Percentiles rank a stretch among this genome's conserved stretches.
Evolutionary conservation across 2,797 vertebrate species (phyloP).

Genomic region (Spondyliosoma cantharus): DNA sequence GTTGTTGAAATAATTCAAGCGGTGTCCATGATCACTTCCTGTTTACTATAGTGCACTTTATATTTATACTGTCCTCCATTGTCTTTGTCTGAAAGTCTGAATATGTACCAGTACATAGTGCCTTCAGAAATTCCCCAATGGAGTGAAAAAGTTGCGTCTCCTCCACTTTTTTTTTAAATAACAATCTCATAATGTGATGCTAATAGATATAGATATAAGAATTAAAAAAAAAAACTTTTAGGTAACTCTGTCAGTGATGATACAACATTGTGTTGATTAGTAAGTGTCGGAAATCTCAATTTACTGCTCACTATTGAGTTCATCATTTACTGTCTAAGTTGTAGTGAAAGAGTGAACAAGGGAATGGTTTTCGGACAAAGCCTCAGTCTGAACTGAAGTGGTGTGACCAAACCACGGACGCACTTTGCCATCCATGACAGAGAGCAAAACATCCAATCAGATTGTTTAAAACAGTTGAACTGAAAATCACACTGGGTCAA

Average conservation of each 20-base stretch:
- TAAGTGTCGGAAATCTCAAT: neutral
- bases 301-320: no score
- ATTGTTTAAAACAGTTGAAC: constrained; percentile 1
- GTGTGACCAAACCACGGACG: neutral
- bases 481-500: constrained; percentile 3
- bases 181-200: neutral
- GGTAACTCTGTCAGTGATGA: neutral
- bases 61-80: neutral
- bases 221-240: no score
- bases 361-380: neutral
- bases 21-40: neutral
- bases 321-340: neutral
- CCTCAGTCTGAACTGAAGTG: neutral
- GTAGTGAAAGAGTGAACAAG: neutral
- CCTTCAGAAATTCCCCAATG: neutral
- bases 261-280: neutral
- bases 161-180: neutral
- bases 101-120: neutral
- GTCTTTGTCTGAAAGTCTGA: neutral
- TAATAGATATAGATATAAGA: no score
- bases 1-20: neutral
- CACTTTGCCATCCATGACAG: neutral
- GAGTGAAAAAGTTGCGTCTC: neutral
- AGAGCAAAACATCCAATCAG: neutral
- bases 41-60: neutral